These are phyloP conservation scores for Willowsia nigromaculata DNA, from an alignment of 2,888 invertebrate species.

Conservation along the genomic window DNA sequence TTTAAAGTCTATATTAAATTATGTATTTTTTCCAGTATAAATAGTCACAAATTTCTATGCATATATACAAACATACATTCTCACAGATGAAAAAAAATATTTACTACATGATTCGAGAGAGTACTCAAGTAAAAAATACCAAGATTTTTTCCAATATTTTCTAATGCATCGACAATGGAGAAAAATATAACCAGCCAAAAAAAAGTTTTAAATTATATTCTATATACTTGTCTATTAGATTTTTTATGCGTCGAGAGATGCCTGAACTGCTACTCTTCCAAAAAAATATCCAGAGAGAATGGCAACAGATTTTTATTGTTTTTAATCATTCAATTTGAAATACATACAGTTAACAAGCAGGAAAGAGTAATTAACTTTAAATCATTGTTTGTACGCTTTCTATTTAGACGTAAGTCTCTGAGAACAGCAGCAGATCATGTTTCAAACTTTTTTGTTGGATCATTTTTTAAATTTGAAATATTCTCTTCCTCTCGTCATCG, in stretches of 20 bases:
- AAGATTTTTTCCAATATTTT: constrained; percentile 39
- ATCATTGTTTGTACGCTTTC: no score
- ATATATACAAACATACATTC: no score
- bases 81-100: background rate
- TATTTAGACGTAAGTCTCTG: no score
- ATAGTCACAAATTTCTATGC: constrained; percentile 4
- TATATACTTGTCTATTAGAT: constrained; percentile 18
- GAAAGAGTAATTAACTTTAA: no score
- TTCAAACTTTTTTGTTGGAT: no score
- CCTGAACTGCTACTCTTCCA: background rate
- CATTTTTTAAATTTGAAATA: no score
- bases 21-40: constrained; percentile 50
- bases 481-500: background rate
- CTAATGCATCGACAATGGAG: background rate
- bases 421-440: no score
- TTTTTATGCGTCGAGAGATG: background rate
- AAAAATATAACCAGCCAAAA: constrained; percentile 46
- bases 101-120: background rate
- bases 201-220: constrained; percentile 12
- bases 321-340: background rate
- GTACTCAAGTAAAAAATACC: constrained; percentile 6
- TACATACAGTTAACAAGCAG: no score
- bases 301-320: background rate
- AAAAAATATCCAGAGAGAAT: background rate
- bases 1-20: background rate